Evolutionary conservation across 1,140 invertebrate genomes (phyloP).

Genomic region (Battus philenor): DNA sequence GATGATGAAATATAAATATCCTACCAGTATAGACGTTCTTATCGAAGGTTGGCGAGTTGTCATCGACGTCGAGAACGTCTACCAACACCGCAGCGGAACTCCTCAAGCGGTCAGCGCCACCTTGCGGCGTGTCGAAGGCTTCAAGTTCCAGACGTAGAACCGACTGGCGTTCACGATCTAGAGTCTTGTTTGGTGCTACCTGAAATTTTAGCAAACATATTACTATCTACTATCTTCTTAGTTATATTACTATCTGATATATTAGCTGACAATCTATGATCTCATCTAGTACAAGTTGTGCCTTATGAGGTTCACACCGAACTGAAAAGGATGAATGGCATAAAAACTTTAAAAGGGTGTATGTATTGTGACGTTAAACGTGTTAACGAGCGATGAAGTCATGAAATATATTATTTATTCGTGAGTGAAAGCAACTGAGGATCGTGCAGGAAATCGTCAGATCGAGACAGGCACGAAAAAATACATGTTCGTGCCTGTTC

Average conservation of each 20-base stretch:
- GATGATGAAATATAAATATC: too few relatives aligned
- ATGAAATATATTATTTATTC: too few relatives aligned
- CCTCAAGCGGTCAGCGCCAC: conserved; percentile 79
- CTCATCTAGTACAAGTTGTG: not conserved
- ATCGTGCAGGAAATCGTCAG: too few relatives aligned
- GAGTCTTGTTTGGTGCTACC: conserved; percentile 80
- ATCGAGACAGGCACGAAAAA: too few relatives aligned
- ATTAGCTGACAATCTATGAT: not conserved
- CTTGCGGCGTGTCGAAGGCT: conserved; percentile 84
- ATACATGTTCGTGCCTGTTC: too few relatives aligned
- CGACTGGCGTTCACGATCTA: conserved; percentile 86
- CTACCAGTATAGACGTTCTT: conserved; percentile 65
- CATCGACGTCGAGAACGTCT: conserved; percentile 88
- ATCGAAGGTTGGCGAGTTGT: conserved; percentile 81
- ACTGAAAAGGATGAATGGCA: too few relatives aligned
- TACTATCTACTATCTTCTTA: not conserved
- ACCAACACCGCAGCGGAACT: conserved; percentile 80
- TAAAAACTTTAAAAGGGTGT: too few relatives aligned
- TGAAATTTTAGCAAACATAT: conserved; percentile 32
- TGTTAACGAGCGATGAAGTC: too few relatives aligned
- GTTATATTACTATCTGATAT: not conserved
- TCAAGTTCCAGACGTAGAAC: conserved; percentile 82
- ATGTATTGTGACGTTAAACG: too few relatives aligned
- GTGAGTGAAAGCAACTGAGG: too few relatives aligned
- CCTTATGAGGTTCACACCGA: not conserved